Base-by-base conservation (phyloP, 1,140 invertebrate species). In the Cyphomyrmex costatus region DNA sequence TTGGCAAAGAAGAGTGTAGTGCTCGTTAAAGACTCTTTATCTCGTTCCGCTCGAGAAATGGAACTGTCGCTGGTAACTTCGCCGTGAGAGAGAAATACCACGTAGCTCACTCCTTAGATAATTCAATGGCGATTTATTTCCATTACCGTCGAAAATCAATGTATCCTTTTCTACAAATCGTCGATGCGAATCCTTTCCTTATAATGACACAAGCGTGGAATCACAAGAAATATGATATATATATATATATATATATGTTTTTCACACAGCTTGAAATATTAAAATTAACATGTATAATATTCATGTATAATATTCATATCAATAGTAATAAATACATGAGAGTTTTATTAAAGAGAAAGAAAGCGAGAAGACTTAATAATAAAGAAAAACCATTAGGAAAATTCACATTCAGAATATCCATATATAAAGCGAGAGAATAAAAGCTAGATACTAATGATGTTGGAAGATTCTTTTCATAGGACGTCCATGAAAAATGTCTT, bases 1-100 rank as follows among this genome's bases (percentile, higher is more conserved):
- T 89, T 85, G 90, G 58, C n/a, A 51, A 53, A 85, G 84, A 66
- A 83, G 65, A 86, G 88, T 88, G 86, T 86, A 91, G 90, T 85
- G 90, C 84, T 90, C 86, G 90, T 91, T 91, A 91, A 90, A 91
- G 88, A 77, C 88, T 88, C 84, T 91, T 90, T 91, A 90, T 91
- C 86, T 88, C 85, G 84, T 71, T 46, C 56, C 68, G 30, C 73
- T 83, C 80, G 74, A 89, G 70, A 82, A 83, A 91, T 87, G 84
- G 68, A 85, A 88, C 89, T 90, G 73, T 86, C 79, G 74, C 21
- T 33, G 70, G 68, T 87, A 87, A 89, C 88, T 85, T 33, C 19
- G 33, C 10, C 87, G 78, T 77, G 71, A 74, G 80, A 74, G 80
- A 87, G 84, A 85, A 85, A 65, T 56, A 71, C 42, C 24, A 30